phyloP scores from a whole-genome alignment of 2,888 invertebrate species.

The Erannis defoliaria region DNA sequence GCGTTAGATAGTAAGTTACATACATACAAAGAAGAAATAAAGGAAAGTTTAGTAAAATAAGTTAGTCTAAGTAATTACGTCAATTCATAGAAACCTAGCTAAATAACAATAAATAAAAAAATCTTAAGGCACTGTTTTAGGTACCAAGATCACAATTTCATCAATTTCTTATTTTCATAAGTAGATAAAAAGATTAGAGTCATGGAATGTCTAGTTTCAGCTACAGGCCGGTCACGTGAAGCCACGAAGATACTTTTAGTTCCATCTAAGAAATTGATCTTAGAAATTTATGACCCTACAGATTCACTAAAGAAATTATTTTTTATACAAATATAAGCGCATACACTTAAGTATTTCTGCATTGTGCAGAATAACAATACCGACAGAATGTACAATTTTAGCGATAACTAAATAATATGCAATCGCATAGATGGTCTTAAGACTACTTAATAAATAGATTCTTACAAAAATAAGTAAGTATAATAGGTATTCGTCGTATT shows the following conservation, averaged over 20 bases:
- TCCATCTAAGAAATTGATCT: conserved; percentile 60
- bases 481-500: conserved; percentile 58
- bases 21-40: conserved; percentile 51
- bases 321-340: conserved; percentile 84
- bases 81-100: conserved; percentile 80
- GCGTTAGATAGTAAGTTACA: conserved; percentile 50
- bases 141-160: conserved; percentile 84
- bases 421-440: conserved; percentile 70
- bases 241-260: conserved; percentile 53
- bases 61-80: conserved; percentile 71
- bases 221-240: conserved; percentile 45
- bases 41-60: conserved; percentile 63
- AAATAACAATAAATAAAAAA: conserved; percentile 84
- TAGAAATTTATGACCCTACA: conserved; percentile 59
- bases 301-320: conserved; percentile 70
- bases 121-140: conserved; percentile 84
- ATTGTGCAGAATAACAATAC: conserved; percentile 87
- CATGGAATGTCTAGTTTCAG: conserved; percentile 80
- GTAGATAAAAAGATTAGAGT: conserved; percentile 66
- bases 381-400: conserved; percentile 85
- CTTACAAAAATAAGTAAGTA: conserved; percentile 62
- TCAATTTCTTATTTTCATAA: conserved; percentile 67
- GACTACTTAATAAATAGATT: conserved; percentile 83
- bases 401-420: conserved; percentile 70
- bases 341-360: conserved; percentile 86